Base-by-base conservation (phyloP, 2,113 vertebrate genomes). In the Pelecanoides urinatrix region DNA sequence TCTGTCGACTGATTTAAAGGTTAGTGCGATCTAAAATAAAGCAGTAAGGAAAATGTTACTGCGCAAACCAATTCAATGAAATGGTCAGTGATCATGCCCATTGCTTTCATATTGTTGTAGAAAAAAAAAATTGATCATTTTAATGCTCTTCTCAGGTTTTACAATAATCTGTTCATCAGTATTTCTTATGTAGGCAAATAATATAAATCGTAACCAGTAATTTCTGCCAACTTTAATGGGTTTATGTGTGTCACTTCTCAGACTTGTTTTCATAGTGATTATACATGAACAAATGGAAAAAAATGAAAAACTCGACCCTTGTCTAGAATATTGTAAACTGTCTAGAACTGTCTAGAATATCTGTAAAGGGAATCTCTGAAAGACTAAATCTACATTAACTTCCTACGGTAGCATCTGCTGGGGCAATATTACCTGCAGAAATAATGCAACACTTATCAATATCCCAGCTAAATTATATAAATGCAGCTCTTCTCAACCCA, bases 201-300 rank as follows among this genome's bases (percentile, higher is more conserved):
- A 30, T 49, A 40, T 3, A 29, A 74, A 55, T 74, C 36, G 5
- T 61, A 63, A 92, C 56, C 27, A 21, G 8, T 81, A 55, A 27
- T 88, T 47, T 63, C 38, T 72, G 49, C 68, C 34, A 26, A 4
- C 15, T 86, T 55, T 18, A 56, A 15, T 15, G 47, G 16, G 6
- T 50, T 76, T 88, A 6, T 55, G 38, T 70, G 42, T 86, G 63
- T 83, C 83, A 34, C 68, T 80, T 84, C 52, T 53, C 47, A 26
- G 62, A 40, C 49, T 78, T 81, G 96, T 97, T 94, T 95, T 96
- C 94, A 94, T 96, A 93, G 96, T 89, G 96, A 96, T 94, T 88
- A 58, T 80, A 75, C 85, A 71, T 22, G 88, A 88, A 68, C 32
- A 55, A 92, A 63, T 56, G 88, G 72, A 92, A 40, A 40, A 40